Base-by-base conservation (phyloP, 30 jellyfish, hydroid and myxozoan species). In the Phacellophora camtschatica region DNA sequence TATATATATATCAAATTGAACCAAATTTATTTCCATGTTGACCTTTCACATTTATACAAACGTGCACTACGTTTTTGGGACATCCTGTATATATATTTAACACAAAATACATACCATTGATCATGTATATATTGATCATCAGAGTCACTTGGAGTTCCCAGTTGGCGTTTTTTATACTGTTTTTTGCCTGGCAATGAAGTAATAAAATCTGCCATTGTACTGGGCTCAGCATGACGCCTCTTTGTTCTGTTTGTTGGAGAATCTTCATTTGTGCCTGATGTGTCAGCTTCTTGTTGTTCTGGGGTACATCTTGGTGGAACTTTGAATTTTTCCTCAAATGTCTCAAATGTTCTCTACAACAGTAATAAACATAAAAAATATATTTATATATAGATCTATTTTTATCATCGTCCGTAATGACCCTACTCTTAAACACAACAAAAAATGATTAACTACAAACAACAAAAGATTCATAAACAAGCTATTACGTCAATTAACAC, bases 151-250 rank as follows among this genome's bases (percentile, higher is more conserved):
- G 93, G 71, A 31, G 55, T 35, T 5, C 75, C 95, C 41, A 54
- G 36, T 8, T 23, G 58, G 20, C 62, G 74, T 72, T 71, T 53
- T 30, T 58, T 61, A 15, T 74, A 19, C n/a, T 42, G 39, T 55
- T 83, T 72, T 53, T 90, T 90, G 28, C 73, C 70, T 24, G 88
- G 95, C 50, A 93, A 4, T 23, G 69, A 85, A 0, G 99, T 93
- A 45, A 93, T 94, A 82, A 81, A 93, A 50, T 93, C 99, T 42
- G 96, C 97, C 97, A 86, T 93, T 12, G 99, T 76, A 22, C 85
- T 82, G 0, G 99, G 97, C 34, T 81, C 95, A 4, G 88, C 82
- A 27, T 70, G 94, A 1, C 96, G 89, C 54, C 97, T 74, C 35
- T 82, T 82, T 5, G 77, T 42, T n/a, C 97, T 66, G 46, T 25